Conservation (phyloP, 2,888 invertebrate genomes). For the Cataglyphis rosenhaueri region DNA sequence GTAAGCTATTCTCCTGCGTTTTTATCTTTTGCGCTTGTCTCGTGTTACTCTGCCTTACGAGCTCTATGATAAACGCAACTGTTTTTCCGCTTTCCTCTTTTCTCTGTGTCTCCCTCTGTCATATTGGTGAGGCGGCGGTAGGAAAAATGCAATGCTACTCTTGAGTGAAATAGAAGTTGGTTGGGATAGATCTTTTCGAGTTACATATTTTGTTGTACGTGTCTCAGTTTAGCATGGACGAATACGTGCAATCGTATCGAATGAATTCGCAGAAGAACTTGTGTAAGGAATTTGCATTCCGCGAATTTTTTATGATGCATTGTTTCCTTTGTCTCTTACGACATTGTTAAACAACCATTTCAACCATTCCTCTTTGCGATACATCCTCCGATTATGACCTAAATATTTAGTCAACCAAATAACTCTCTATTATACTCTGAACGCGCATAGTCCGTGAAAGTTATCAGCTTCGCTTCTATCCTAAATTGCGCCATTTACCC, state of each 20-base stretch:
- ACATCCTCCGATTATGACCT: not conserved
- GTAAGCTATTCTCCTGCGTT: constrained; percentile 50
- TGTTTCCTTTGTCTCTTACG: not conserved
- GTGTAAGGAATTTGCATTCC: not conserved
- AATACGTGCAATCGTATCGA: constrained; percentile 38
- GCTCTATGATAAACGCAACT: constrained; percentile 70
- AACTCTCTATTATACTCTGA: not conserved
- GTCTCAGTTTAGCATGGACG: not conserved
- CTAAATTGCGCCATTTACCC: constrained; percentile 33
- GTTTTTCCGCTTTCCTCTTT: constrained; percentile 64
- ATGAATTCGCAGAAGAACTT: constrained; percentile 29
- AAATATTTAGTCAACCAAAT: not conserved
- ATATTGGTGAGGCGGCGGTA: constrained; percentile 17
- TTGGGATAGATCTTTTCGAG: constrained; percentile 37
- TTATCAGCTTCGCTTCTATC: constrained; percentile 22
- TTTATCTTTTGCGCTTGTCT: constrained; percentile 38
- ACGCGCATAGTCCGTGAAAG: not conserved
- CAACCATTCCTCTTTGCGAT: not conserved
- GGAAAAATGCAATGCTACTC: constrained; percentile 50
- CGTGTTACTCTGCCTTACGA: constrained; percentile 42
- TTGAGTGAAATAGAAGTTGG: constrained; percentile 37
- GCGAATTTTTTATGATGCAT: not conserved
- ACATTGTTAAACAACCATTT: not conserved
- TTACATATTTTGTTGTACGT: not conserved
- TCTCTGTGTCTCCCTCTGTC: not conserved